Evolutionary conservation across 2,797 vertebrate genomes (phyloP).

Genomic region (Catamblyrhynchus diadema): DNA sequence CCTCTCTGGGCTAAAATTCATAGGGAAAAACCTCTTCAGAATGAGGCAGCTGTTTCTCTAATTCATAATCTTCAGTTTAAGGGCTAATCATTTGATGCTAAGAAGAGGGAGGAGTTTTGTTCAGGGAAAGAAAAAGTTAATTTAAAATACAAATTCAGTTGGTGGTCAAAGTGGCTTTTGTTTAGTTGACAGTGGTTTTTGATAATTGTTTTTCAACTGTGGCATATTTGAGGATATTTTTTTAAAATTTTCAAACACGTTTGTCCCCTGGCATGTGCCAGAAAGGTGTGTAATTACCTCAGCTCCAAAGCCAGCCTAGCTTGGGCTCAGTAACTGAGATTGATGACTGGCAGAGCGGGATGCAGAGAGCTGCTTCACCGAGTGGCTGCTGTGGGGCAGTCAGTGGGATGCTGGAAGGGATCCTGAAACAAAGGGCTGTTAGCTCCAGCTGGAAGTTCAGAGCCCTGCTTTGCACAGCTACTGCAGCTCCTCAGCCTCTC

Average conservation of each 20-base stretch:
- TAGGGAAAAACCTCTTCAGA: background rate
- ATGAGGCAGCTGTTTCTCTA: background rate
- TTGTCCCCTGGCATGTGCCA: background rate
- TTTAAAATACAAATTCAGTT: background rate
- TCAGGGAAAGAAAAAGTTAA: background rate
- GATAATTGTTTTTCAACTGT: background rate
- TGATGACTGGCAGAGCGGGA: fast-evolving
- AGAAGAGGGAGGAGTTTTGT: background rate
- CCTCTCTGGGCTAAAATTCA: background rate
- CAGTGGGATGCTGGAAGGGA: background rate
- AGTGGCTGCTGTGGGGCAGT: background rate
- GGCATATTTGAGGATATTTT: background rate
- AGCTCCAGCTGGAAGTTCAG: background rate
- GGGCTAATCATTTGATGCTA: background rate
- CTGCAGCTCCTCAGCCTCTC: background rate
- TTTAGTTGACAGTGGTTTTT: background rate
- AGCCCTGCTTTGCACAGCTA: fast-evolving
- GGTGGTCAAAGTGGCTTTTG: background rate
- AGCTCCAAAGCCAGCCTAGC: background rate
- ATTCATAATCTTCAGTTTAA: background rate
- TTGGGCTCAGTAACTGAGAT: fast-evolving
- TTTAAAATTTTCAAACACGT: background rate
- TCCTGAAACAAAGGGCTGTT: background rate
- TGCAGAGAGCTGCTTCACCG: background rate
- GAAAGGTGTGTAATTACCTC: background rate